These are phyloP conservation scores for Argyra leucocephala DNA, from an alignment of 2,888 invertebrate species.

Conservation along the genomic window DNA sequence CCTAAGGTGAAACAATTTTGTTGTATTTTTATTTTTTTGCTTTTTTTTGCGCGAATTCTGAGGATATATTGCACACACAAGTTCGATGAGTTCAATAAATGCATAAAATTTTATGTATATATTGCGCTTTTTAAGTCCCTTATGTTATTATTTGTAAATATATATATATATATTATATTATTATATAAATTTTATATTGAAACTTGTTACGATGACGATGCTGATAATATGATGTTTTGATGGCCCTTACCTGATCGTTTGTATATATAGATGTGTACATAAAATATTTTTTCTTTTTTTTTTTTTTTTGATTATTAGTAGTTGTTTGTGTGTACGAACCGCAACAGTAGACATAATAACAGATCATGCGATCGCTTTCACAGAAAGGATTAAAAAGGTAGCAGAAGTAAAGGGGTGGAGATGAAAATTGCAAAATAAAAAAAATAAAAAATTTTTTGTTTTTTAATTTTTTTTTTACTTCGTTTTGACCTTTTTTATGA, in stretches of 20 bases:
- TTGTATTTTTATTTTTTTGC: background rate
- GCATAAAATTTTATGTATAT: conserved; percentile 6
- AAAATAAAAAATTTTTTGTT: background rate
- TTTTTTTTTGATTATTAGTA: background rate
- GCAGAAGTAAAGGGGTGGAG: too few relatives aligned
- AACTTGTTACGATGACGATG: background rate
- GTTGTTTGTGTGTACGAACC: background rate
- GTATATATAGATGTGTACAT: background rate
- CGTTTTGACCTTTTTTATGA: conserved; percentile 3
- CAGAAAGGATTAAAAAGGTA: too few relatives aligned
- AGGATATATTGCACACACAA: background rate
- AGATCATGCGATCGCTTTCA: background rate
- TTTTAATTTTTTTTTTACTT: too few relatives aligned
- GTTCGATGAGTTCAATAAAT: background rate
- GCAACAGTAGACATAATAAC: conserved; percentile 3
- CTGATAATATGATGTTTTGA: background rate
- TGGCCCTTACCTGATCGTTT: background rate
- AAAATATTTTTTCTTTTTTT: background rate
- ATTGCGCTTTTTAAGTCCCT: background rate
- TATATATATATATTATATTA: too few relatives aligned
- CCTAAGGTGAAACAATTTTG: background rate
- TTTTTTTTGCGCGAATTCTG: background rate
- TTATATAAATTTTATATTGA: background rate
- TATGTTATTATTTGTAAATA: too few relatives aligned
- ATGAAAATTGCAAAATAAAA: background rate